phyloP scores from a whole-genome alignment of 2,888 invertebrate species.

The Craniophora ligustri region DNA sequence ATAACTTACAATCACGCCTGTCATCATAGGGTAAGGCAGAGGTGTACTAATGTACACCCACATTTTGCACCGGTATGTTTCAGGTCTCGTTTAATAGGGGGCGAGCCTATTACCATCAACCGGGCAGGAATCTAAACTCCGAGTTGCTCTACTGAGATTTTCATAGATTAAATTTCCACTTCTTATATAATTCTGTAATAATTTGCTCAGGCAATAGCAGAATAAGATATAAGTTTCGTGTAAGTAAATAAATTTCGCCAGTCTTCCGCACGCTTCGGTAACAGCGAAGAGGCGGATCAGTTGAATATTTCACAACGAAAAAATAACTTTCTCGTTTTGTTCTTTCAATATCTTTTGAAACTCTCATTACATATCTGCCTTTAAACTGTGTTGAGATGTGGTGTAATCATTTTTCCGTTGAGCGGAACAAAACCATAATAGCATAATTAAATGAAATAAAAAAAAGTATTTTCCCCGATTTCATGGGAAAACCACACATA shows the following conservation, averaged over 20 bases:
- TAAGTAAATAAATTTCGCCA: constrained; percentile 33
- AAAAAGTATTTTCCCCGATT: no score
- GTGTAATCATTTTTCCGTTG: no score
- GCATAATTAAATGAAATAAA: no score
- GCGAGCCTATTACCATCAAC: no score
- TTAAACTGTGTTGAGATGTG: background rate
- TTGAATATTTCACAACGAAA: constrained; percentile 34
- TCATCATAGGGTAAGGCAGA: no score
- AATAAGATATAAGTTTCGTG: constrained; percentile 21
- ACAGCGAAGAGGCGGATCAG: constrained; percentile 6
- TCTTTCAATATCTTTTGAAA: constrained; percentile 13
- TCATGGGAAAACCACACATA: no score
- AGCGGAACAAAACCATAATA: background rate
- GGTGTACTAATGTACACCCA: no score
- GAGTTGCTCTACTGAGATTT: no score
- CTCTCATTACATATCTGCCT: background rate
- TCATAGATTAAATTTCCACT: background rate
- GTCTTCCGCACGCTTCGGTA: constrained; percentile 18
- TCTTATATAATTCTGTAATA: constrained; percentile 8
- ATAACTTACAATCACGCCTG: no score
- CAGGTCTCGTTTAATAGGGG: no score
- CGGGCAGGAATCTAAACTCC: no score
- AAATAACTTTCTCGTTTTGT: constrained; percentile 6
- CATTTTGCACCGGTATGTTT: no score
- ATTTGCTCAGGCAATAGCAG: constrained; percentile 4